Evolutionary conservation across 2,113 vertebrate genomes (phyloP), one percentile per base, ranked within the genome.

Genomic region (Junco hyemalis): DNA sequence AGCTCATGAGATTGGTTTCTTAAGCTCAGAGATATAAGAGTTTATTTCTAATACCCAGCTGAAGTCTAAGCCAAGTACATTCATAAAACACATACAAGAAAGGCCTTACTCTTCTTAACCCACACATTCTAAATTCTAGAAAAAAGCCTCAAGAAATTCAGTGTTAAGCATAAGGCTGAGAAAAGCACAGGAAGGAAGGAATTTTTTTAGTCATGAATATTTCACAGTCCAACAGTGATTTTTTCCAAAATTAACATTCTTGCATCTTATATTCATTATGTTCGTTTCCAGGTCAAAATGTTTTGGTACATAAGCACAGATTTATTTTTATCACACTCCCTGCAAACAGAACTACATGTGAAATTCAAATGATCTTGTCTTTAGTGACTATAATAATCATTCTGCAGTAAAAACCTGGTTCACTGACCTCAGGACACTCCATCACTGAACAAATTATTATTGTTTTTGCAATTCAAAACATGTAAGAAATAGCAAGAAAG

Each of bases 101-200:
- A 92, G 81, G 18, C 86, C 69, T 42, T 48, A 35, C 60, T 71
- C 72, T 45, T 73, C 65, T 70, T 92, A 90, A 86, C 68, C 90
- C 66, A 64, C 48, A 91, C 36, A 73, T 29, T 24, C 13, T 2
- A 12, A 23, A 77, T 44, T 59, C 54, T 19, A 84, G 50, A 4
- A 84, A 45, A 86, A 82, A 74, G 6, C 13, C 1, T 7, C 9
- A 72, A 80, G 25, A 76, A 92, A 92, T 90, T 48, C 90, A 90
- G 64, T 31, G 73, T 70, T 66, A 90, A 92, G 70, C n/a, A 77
- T 35, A 63, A 94, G 23, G 59, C 82, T 95, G 64, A 81, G 54
- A 88, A 95, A 94, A 95, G 63, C 77, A 91, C 57, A 91, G 85
- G 82, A 79, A 89, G 82, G 74, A 77, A 93, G 38, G 61, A 91